Evolutionary conservation across 2,797 vertebrate genomes (phyloP).

Genomic region (Characodon lateralis): DNA sequence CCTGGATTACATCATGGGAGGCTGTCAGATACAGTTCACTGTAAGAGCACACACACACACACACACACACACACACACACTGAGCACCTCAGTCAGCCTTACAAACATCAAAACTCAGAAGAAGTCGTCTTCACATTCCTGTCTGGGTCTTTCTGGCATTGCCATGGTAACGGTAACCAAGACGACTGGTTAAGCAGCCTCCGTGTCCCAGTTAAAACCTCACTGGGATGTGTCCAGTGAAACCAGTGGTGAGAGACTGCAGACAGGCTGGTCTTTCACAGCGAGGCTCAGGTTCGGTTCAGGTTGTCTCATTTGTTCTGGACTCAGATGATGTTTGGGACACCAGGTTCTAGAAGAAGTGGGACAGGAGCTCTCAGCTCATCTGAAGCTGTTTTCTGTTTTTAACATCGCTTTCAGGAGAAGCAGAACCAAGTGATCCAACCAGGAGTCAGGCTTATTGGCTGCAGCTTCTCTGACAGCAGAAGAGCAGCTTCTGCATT

Average conservation of each 20-base stretch:
- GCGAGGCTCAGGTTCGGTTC: neutral
- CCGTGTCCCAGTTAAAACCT: conserved; percentile 40
- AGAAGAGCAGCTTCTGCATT: too few relatives aligned
- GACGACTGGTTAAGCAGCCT: conserved; percentile 25
- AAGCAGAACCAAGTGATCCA: too few relatives aligned
- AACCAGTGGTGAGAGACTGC: neutral
- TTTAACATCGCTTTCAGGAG: too few relatives aligned
- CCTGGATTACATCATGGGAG: conserved; percentile 91
- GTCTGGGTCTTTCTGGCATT: conserved; percentile 13
- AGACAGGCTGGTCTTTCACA: neutral
- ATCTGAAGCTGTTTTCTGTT: too few relatives aligned
- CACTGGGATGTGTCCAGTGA: conserved; percentile 20
- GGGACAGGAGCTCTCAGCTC: too few relatives aligned
- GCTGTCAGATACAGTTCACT: conserved; percentile 90
- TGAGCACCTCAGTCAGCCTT: neutral
- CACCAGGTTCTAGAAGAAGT: too few relatives aligned
- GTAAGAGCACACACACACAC: conserved; percentile 67
- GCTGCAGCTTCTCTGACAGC: too few relatives aligned
- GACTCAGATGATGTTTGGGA: too few relatives aligned
- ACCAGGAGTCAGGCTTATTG: too few relatives aligned
- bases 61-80: neutral
- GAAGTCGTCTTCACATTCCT: neutral
- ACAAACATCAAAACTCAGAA: neutral
- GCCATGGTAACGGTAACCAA: conserved; percentile 54
- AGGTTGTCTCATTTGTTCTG: neutral